Conservation (phyloP, 64 coral and sea anemone genomes). For the Actinia tenebrosa region DNA sequence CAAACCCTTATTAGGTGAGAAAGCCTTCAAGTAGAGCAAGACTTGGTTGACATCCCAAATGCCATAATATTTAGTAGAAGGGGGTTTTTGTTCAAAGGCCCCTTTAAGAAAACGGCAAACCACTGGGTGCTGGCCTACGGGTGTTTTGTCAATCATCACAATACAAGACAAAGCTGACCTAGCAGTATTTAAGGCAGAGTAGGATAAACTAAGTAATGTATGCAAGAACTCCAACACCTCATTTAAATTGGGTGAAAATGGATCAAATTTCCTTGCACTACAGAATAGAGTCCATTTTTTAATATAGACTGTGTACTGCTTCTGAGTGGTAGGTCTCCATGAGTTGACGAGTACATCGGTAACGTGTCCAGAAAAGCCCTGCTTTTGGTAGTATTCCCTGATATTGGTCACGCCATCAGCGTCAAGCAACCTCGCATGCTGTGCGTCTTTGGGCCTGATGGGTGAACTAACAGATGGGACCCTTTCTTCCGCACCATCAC, state of each 20-base stretch:
- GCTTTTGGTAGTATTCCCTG: constrained; percentile 41
- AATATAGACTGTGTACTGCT: constrained; percentile 45
- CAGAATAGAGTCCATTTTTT: constrained; percentile 39
- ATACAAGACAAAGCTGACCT: constrained; percentile 37
- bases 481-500: no score
- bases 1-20: background rate
- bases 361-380: constrained; percentile 51
- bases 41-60: constrained; percentile 36
- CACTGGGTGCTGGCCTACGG: constrained; percentile 42
- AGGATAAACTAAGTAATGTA: constrained; percentile 30
- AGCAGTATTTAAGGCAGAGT: constrained; percentile 22
- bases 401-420: constrained; percentile 51
- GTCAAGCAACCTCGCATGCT: constrained; percentile 31
- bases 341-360: constrained; percentile 52
- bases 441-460: constrained; percentile 2
- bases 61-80: constrained; percentile 32
- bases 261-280: background rate
- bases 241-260: constrained; percentile 34
- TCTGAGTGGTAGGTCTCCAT: constrained; percentile 48
- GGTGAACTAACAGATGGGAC: no score
- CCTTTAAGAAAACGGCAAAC: constrained; percentile 48
- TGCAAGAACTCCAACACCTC: constrained; percentile 25
- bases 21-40: constrained; percentile 5
- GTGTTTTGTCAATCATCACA: background rate
- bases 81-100: constrained; percentile 48